Evolutionary conservation across 2,113 vertebrate species (phyloP), one percentile per base, ranked within the genome.

Genomic region (Neogobius melanostomus): DNA sequence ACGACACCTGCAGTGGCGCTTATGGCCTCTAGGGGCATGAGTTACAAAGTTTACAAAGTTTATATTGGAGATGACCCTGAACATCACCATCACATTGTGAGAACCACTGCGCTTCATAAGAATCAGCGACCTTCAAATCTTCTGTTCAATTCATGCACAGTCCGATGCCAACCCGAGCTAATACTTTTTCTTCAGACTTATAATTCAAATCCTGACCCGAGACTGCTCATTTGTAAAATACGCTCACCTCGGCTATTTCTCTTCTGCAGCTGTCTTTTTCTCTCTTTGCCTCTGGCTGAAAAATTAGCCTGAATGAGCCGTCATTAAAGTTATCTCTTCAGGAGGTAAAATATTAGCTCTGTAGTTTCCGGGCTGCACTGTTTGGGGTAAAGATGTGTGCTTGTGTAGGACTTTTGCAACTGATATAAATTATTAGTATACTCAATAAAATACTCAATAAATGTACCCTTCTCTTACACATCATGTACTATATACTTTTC

Each of bases 321-420:
- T 73, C 66, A 73, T 79, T 73, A 60, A 49, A 16, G 48, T 28
- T 54, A 73, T 64, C 46, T 66, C 48, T 75, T 67, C 36, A 21
- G 47, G 47, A 60, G 28, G 44, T 67, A 64, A 79, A 76, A 67
- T 76, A 67, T 78, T 66, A 63, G 65, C 50, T 78, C 46, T 76
- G 46, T 10, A 11, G 10, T 8, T 47, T 54, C 50, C 10, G 11
- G 48, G 59, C 44, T 71, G 64, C 68, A 43, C 50, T 66, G 61
- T 36, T 65, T 12, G 7, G 36, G 12, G 44, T 17, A 16, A 21
- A 21, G 53, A 5, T 8, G 21, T 8, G 21, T 28, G 53, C 53
- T 56, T 21, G 17, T 5, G 16, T 17, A 21, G 53, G 8, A 11
- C 5, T 21, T 56, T 17, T 28, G 2, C 7, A 47, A 47, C 46